A percentile compares a stretch with the other conserved stretches of the same genome.
Evolutionary conservation across 2,797 vertebrate genomes (phyloP).

Genomic region (Pangasius sanitwongsei): DNA sequence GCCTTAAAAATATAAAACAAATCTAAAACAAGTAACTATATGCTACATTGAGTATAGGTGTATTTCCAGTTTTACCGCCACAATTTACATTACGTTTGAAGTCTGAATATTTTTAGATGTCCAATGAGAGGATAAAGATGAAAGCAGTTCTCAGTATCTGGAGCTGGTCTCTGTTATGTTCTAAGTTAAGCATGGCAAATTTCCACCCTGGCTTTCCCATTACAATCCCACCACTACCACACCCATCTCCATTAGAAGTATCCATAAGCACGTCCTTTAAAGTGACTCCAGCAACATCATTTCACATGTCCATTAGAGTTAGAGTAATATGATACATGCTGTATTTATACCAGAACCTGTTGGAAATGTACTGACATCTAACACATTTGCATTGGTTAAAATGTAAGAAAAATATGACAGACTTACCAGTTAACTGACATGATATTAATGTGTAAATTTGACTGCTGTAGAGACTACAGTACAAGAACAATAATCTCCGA

Average conservation of each 20-base stretch:
- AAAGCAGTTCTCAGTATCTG: slow-evolving; percentile 15
- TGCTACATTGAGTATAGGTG: neutral
- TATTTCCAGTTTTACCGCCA: neutral
- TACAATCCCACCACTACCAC: slow-evolving; percentile 37
- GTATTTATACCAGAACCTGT: neutral
- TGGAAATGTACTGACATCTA: neutral
- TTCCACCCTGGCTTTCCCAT: slow-evolving; percentile 44
- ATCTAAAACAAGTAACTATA: neutral
- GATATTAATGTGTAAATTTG: neutral
- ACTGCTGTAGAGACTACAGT: neutral
- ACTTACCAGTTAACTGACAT: slow-evolving; percentile 45
- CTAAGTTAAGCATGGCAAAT: slow-evolving; percentile 44
- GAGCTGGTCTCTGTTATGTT: slow-evolving; percentile 22
- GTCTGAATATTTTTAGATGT: slow-evolving; percentile 19
- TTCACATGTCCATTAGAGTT: neutral
- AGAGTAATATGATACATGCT: slow-evolving; percentile 1
- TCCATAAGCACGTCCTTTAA: slow-evolving; percentile 11
- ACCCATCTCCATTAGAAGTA: slow-evolving; percentile 42
- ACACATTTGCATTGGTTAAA: neutral
- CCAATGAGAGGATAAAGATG: slow-evolving; percentile 9
- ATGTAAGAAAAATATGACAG: neutral
- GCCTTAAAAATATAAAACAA: neutral
- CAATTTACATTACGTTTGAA: neutral
- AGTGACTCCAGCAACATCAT: neutral
- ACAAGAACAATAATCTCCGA: slow-evolving; percentile 19